Base-by-base conservation (phyloP, 2,113 vertebrate genomes). In the Dendropsophus ebraccatus region DNA sequence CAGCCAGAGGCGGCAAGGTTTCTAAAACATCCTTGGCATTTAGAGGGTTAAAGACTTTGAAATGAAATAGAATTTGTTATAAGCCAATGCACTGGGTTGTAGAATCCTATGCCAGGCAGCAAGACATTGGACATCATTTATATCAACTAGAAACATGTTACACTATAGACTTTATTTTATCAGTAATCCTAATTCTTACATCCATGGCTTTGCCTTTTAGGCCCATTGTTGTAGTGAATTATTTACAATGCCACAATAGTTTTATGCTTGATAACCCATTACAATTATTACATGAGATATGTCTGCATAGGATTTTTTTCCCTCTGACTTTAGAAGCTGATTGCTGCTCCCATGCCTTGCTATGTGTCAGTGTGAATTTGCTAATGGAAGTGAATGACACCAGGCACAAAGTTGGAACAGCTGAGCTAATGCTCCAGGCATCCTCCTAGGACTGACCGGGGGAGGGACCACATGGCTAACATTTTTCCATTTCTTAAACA, bases 341-440 rank as follows among this genome's bases (percentile, higher is more conserved):
- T 60, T 84, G 17, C 30, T 49, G 41, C 72, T 76, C 73, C 37
- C 52, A 62, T 84, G 72, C 47, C 73, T 60, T 84, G 90, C 89
- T 90, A 88, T 76, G 88, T 91, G 91, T 92, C 91, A 90, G 88
- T 91, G 90, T 88, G 91, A 90, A 92, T 92, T 92, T 92, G 91
- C 91, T 91, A 89, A 92, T 92, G 91, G 91, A 92, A 92, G 92
- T 89, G 91, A 90, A 88, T 86, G 91, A 91, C 91, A 91, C 91
- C 90, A 88, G 81, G 91, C 87, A 0, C 50, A 8, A 88, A 90
- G 88, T 90, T 58, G 3, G 65, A 88, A 87, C 91, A 91, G 92
- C 92, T 93, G 91, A 93, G 91, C 92, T 93, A 91, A 93, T 91
- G 90, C 92, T 92, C 87, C 87, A 90, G 91, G 92, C 92, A 93